phyloP scores from a whole-genome alignment of 1,140 invertebrate species.

The Xylocopa sonorina region DNA sequence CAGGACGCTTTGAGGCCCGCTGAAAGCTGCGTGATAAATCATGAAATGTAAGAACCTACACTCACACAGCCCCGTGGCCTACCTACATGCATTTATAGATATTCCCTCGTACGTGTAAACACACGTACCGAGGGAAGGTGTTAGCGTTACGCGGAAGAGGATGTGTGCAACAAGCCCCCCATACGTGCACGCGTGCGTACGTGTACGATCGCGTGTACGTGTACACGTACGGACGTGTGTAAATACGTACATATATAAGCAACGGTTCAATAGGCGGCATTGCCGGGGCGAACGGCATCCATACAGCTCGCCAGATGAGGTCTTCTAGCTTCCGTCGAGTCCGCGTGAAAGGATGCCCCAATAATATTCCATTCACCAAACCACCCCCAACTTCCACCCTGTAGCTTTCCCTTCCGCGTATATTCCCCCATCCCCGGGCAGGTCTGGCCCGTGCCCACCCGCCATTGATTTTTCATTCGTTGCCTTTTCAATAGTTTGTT shows the following conservation, averaged over 20 bases:
- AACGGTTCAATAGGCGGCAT: conserved; percentile 80
- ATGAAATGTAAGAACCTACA: conserved; percentile 82
- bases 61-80: conserved; percentile 14
- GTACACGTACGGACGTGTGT: conserved; percentile 53
- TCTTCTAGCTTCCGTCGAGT: conserved; percentile 82
- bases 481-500: conserved; percentile 81
- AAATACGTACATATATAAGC: conserved; percentile 66
- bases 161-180: conserved; percentile 48
- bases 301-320: conserved; percentile 81
- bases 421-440: conserved; percentile 57
- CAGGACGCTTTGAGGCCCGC: conserved; percentile 71
- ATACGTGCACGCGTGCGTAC: conserved; percentile 9
- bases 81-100: conserved; percentile 44
- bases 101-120: conserved; percentile 36
- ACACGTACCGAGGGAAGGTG: conserved; percentile 20
- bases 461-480: conserved; percentile 81
- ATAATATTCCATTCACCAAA: conserved; percentile 82
- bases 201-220: conserved; percentile 21
- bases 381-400: conserved; percentile 61
- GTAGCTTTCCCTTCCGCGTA: conserved; percentile 57
- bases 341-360: conserved; percentile 83
- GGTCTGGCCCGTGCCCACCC: conserved; percentile 70
- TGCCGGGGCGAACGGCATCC: conserved; percentile 78
- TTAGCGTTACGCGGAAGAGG: conserved; percentile 31
- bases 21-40: conserved; percentile 83